Conservation (phyloP, 2,888 invertebrate species). For the Cecidostiba fungosa region DNA sequence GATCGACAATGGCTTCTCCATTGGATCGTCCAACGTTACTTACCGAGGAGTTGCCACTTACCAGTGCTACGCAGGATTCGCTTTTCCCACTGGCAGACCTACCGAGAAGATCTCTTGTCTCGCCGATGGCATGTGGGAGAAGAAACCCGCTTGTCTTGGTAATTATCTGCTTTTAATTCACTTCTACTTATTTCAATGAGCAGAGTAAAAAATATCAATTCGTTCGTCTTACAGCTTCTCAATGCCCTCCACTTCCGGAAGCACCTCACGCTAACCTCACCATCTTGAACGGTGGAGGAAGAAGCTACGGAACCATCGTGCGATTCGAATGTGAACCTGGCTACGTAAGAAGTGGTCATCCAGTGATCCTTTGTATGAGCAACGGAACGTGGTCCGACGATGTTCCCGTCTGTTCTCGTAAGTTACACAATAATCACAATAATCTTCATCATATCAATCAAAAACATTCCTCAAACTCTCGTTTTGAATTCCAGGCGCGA, state of each 20-base stretch:
- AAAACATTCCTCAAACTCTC: not conserved
- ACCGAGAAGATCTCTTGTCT: conserved; percentile 94
- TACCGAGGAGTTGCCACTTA: conserved; percentile 96
- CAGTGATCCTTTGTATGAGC: conserved; percentile 96
- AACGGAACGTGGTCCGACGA: conserved; percentile 97
- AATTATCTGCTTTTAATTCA: conserved; percentile 68
- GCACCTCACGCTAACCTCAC: conserved; percentile 93
- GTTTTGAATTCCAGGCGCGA: conserved; percentile 80
- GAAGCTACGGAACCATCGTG: conserved; percentile 96
- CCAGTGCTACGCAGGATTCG: conserved; percentile 98
- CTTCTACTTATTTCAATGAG: not conserved
- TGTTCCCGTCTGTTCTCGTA: conserved; percentile 92
- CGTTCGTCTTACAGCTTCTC: conserved; percentile 85
- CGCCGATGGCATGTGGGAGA: conserved; percentile 95
- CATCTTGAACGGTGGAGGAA: conserved; percentile 93
- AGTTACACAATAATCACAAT: conserved; percentile 70
- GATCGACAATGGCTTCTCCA: conserved; percentile 98
- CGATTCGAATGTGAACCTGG: conserved; percentile 96
- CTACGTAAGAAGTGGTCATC: conserved; percentile 92
- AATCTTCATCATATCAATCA: not conserved
- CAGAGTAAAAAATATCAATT: not conserved
- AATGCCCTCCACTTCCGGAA: conserved; percentile 93
- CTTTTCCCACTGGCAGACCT: conserved; percentile 93
- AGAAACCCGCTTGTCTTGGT: conserved; percentile 94
- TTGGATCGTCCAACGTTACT: conserved; percentile 97